Evolutionary conservation across 2,113 vertebrate genomes (phyloP), one percentile per base, ranked within the genome.

Genomic region (Oreochromis spilurus): DNA sequence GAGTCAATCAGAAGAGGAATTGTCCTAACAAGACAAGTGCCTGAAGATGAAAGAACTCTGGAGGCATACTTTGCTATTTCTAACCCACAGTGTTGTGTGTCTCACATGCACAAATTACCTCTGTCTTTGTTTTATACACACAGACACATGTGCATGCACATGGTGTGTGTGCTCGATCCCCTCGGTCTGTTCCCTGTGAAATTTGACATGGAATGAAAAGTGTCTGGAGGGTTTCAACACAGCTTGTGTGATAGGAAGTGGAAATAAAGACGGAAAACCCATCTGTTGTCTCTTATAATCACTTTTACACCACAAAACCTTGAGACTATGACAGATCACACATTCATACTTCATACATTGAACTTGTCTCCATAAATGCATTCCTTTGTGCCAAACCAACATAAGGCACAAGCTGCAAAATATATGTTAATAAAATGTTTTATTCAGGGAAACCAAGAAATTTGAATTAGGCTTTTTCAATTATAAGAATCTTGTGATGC

Each of bases 1-100:
- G 83, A 91, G 91, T 93, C 83, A 91, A 84, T 91, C 87, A 88
- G 84, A 85, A 91, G 92, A 94, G 92, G 90, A 93, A 95, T 88
- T 91, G 91, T 90, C 84, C 24, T 89, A 93, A 94, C 90, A 77
- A 93, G 82, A 94, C 89, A 89, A 87, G 88, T 75, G 89, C 91
- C 91, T 92, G 60, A 50, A 91, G 91, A 89, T 90, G 67, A 89
- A 91, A 89, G 84, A 79, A 79, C 86, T 91, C 91, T 90, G 87
- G 40, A 86, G 62, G 84, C 79, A 67, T 52, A 79, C 88, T 92
- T 58, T 86, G 81, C 45, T 84, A 24, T 88, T 90, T 89, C 82
- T 67, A 92, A 83, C 86, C 84, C 34, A 26, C 84, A 83, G 78
- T 34, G 29, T 26, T 72, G 65, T 11, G 29, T 16, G 34, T 75